phyloP scores from a whole-genome alignment of 2,113 vertebrate genomes.

The Neodon shergylaensis region DNA sequence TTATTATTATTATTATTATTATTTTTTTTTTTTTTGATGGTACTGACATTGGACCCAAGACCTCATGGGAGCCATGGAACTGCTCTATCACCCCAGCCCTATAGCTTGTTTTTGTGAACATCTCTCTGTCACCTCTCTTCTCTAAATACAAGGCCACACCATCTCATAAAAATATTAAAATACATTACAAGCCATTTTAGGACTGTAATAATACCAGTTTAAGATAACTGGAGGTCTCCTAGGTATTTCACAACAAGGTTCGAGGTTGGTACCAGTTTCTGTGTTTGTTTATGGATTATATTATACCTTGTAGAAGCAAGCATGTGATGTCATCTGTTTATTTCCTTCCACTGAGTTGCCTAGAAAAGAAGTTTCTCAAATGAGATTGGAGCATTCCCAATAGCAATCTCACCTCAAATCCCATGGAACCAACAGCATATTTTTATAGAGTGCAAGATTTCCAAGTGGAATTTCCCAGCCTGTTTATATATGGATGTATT shows the following conservation, averaged over 20 bases:
- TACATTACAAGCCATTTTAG: background rate
- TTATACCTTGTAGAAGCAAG: background rate
- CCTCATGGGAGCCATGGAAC: background rate
- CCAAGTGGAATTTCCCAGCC: background rate
- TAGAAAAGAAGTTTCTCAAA: background rate
- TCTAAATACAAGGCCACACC: background rate
- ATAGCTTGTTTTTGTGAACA: background rate
- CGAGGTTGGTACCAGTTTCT: background rate
- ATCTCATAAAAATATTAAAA: background rate
- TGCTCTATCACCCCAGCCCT: background rate
- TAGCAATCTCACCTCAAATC: background rate
- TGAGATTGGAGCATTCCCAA: background rate
- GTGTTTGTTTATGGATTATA: background rate
- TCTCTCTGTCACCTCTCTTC: background rate
- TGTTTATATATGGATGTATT: background rate
- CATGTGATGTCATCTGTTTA: background rate
- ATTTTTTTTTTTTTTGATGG: background rate
- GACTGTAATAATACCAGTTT: background rate
- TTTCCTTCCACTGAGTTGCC: background rate
- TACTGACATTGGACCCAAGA: background rate
- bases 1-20: background rate
- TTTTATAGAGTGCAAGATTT: slow-evolving; percentile 2
- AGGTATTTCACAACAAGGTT: background rate
- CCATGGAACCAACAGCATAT: background rate
- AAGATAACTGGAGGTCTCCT: background rate